A percentile compares a stretch with the other conserved stretches of the same genome.
Conservation (phyloP, 2,888 invertebrate species). For the Platycheirus rosarum region DNA sequence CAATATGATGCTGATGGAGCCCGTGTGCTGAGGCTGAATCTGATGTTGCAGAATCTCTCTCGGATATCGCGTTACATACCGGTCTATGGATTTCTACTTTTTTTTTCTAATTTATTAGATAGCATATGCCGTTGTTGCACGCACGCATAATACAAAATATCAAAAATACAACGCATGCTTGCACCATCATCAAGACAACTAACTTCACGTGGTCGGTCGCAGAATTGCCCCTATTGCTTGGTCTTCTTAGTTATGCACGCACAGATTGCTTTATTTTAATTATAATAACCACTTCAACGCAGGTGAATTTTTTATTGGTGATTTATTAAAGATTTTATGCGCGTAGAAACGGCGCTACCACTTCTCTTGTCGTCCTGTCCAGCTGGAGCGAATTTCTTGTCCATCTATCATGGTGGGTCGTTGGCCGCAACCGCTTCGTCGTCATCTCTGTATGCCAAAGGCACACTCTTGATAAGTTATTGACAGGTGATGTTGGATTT, state of each 20-base stretch:
- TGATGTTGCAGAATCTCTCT: constrained; percentile 57
- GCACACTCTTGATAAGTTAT: constrained; percentile 50
- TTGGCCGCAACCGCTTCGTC: neutral
- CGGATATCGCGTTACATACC: constrained; percentile 66
- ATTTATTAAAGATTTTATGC: constrained; percentile 73
- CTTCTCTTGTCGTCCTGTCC: constrained; percentile 39
- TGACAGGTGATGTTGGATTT: constrained; percentile 66
- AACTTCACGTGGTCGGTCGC: constrained; percentile 56
- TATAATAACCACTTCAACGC: constrained; percentile 51
- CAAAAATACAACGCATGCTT: neutral
- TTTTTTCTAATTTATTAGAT: constrained; percentile 61
- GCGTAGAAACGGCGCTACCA: constrained; percentile 71
- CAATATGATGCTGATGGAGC: constrained; percentile 49
- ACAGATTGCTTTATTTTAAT: constrained; percentile 69
- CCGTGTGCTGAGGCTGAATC: constrained; percentile 23
- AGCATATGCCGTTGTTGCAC: constrained; percentile 66
- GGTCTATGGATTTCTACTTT: constrained; percentile 60
- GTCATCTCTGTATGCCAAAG: constrained; percentile 17
- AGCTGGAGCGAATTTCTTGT: constrained; percentile 29
- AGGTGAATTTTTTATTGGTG: constrained; percentile 52
- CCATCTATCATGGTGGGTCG: constrained; percentile 18
- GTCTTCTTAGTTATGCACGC: constrained; percentile 50
- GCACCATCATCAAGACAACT: too few species aligned
- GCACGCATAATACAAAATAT: constrained; percentile 21
- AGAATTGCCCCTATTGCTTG: neutral